These are phyloP conservation scores for Arnoldichthys spilopterus DNA, from an alignment of 2,797 vertebrate genomes.

Conservation along the genomic window DNA sequence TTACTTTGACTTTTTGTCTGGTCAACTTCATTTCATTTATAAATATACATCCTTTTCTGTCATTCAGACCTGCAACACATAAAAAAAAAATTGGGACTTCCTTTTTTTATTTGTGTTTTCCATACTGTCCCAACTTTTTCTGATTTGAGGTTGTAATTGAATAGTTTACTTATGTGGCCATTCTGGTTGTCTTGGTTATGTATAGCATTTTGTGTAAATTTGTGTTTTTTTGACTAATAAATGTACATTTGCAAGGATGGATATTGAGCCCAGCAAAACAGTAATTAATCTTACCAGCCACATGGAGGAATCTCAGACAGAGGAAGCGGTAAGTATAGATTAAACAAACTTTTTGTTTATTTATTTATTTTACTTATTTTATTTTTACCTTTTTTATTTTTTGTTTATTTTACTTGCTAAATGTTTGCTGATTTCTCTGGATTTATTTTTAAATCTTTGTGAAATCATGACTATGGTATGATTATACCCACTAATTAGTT, in stretches of 20 bases:
- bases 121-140: too few species aligned
- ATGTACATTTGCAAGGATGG: slow-evolving; percentile 73
- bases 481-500: neutral
- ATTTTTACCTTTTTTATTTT: neutral
- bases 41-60: too few species aligned
- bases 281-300: slow-evolving; percentile 84
- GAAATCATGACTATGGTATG: neutral
- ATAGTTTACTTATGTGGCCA: neutral
- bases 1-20: too few species aligned
- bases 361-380: too few species aligned
- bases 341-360: neutral
- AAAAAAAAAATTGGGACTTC: too few species aligned
- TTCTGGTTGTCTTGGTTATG: neutral
- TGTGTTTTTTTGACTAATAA: neutral
- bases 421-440: neutral
- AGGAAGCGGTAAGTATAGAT: slow-evolving; percentile 83
- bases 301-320: slow-evolving; percentile 77
- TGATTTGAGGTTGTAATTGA: too few species aligned
- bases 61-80: too few species aligned
- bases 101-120: slow-evolving; percentile 8
- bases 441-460: neutral
- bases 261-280: slow-evolving; percentile 85
- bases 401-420: too few species aligned
- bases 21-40: too few species aligned
- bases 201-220: neutral